Evolutionary conservation across 2,113 vertebrate genomes (phyloP).

Genomic region (Cygnus atratus): DNA sequence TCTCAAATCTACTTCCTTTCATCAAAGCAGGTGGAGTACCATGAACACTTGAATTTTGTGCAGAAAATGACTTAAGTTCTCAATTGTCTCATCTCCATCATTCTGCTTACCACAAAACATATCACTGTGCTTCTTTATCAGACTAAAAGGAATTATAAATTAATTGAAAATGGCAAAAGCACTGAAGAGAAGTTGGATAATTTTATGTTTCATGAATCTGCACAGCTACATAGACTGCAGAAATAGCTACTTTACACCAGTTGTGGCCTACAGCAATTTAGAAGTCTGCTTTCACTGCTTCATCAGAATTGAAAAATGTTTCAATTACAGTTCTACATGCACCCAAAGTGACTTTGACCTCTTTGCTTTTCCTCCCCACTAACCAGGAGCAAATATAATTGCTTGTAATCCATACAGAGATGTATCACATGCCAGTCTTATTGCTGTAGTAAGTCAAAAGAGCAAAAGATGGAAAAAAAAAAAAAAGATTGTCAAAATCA

Average conservation of each 20-base stretch:
- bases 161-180: background rate
- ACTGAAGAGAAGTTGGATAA: background rate
- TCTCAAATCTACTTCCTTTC: background rate
- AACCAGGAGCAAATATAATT: background rate
- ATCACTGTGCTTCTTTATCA: background rate
- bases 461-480: background rate
- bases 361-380: background rate
- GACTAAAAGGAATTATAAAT: background rate
- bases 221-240: background rate
- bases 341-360: background rate
- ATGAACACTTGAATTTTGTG: background rate
- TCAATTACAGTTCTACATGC: background rate
- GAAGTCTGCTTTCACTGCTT: background rate
- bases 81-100: background rate
- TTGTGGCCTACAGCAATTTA: background rate
- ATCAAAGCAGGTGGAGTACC: background rate
- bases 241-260: background rate
- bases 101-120: background rate
- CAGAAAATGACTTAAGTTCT: background rate
- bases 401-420: background rate
- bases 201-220: background rate
- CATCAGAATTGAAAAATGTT: background rate
- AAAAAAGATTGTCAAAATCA: background rate
- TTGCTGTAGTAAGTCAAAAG: background rate
- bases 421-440: background rate